A percentile compares a stretch with the other conserved stretches of the same genome.
Conservation (phyloP, 2,797 vertebrate species). For the Florisuga fusca region DNA sequence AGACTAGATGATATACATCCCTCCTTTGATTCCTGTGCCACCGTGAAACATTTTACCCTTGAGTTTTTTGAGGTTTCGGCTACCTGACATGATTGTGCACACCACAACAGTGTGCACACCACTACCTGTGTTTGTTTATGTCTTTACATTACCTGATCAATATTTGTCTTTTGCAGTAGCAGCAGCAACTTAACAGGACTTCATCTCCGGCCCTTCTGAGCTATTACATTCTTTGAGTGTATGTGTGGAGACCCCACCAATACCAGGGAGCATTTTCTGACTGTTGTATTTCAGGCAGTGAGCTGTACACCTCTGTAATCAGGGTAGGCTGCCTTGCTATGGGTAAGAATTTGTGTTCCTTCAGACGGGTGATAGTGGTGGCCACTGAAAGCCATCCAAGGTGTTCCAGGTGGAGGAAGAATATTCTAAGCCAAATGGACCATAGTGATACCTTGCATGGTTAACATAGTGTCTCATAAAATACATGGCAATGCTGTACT, state of each 20-base stretch:
- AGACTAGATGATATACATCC: background rate
- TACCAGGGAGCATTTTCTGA: background rate
- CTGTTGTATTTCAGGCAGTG: background rate
- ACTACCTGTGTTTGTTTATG: background rate
- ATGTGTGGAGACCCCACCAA: rapidly evolving
- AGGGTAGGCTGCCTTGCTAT: background rate
- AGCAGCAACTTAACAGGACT: background rate
- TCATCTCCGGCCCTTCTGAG: background rate
- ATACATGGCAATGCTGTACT: background rate
- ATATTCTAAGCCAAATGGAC: background rate
- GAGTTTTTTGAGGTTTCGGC: background rate
- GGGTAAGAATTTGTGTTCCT: background rate
- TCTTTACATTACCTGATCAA: background rate
- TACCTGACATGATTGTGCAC: background rate
- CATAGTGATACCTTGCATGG: background rate
- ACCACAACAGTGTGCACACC: background rate
- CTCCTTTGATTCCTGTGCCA: background rate
- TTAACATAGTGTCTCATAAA: background rate
- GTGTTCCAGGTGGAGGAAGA: background rate
- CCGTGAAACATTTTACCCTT: background rate
- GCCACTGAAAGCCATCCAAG: background rate
- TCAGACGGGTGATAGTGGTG: background rate
- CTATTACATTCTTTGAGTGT: rapidly evolving
- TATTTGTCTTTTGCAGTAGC: background rate
- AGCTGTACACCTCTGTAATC: background rate